Percentiles rank a stretch among this genome's conserved stretches.
phyloP scores from a whole-genome alignment of 2,888 invertebrate genomes.

The Andrena chrysosceles region DNA sequence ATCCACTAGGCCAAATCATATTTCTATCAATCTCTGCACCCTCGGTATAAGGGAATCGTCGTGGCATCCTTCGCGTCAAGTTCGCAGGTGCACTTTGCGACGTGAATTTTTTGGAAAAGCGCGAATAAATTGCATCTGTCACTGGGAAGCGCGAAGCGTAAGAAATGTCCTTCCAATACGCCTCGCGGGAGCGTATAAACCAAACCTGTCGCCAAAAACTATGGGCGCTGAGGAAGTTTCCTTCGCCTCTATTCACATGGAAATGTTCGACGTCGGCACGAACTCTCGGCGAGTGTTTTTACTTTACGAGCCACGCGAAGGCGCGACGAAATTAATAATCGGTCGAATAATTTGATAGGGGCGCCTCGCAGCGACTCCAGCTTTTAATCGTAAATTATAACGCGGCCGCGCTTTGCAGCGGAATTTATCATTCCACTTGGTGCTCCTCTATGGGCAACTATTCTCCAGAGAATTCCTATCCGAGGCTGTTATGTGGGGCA shows the following conservation, averaged over 20 bases:
- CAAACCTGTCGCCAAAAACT: not conserved
- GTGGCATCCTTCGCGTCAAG: not conserved
- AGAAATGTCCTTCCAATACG: not conserved
- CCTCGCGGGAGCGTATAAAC: constrained; percentile 9
- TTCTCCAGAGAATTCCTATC: constrained; percentile 52
- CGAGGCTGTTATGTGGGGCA: constrained; percentile 44
- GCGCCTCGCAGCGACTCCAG: constrained; percentile 8
- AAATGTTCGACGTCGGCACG: not conserved
- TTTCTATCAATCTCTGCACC: not conserved
- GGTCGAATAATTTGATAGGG: constrained; percentile 42
- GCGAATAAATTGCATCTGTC: constrained; percentile 29
- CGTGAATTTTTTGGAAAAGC: not conserved
- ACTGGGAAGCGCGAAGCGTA: not conserved
- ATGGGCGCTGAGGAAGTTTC: not conserved
- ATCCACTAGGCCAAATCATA: not conserved
- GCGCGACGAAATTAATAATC: constrained; percentile 34
- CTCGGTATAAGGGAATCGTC: not conserved
- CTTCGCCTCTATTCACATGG: not conserved
- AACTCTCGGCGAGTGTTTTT: not conserved
- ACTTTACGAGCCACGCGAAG: not conserved
- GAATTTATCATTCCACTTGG: constrained; percentile 61
- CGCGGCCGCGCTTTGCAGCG: constrained; percentile 19
- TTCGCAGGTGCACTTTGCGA: not conserved
- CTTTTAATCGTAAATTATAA: constrained; percentile 53
- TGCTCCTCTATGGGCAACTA: constrained; percentile 43